Conservation (phyloP, 2,888 invertebrate species). For the Drosophila formosana region DNA sequence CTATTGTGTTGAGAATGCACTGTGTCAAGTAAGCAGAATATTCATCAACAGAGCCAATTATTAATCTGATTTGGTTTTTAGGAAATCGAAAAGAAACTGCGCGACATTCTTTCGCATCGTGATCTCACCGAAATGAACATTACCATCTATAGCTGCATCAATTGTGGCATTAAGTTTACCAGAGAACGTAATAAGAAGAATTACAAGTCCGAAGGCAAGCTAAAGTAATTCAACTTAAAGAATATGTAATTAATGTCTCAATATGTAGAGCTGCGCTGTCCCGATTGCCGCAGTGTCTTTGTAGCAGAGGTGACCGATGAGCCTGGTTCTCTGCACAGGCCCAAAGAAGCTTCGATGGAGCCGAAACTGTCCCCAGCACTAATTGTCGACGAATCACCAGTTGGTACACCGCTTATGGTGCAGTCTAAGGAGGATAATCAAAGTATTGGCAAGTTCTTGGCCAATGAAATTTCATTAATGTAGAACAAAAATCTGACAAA, state of each 20-base stretch:
- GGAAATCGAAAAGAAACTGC: conserved; percentile 86
- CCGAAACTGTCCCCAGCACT: conserved; percentile 74
- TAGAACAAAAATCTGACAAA: conserved; percentile 24
- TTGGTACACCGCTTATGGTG: conserved; percentile 44
- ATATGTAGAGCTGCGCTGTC: conserved; percentile 85
- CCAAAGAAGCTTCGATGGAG: conserved; percentile 23
- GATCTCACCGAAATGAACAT: conserved; percentile 86
- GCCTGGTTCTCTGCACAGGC: conserved; percentile 69
- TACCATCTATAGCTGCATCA: conserved; percentile 87
- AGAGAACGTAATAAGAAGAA: conserved; percentile 84
- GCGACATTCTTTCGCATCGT: conserved; percentile 85
- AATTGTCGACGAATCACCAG: conserved; percentile 71
- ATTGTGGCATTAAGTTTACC: conserved; percentile 88
- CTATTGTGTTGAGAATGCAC: conserved; percentile 87
- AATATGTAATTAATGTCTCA: background rate
- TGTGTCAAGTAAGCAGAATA: conserved; percentile 86
- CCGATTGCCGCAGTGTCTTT: conserved; percentile 87
- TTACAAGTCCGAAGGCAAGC: conserved; percentile 66
- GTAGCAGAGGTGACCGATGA: conserved; percentile 85
- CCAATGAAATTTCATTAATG: conserved; percentile 23
- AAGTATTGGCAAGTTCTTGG: conserved; percentile 80
- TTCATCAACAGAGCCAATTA: background rate
- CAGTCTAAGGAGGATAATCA: conserved; percentile 68
- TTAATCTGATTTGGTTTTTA: conserved; percentile 44
- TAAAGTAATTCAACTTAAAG: background rate